phyloP scores from a whole-genome alignment of 1,140 invertebrate species.

The Daktulosphaira vitifoliae region DNA sequence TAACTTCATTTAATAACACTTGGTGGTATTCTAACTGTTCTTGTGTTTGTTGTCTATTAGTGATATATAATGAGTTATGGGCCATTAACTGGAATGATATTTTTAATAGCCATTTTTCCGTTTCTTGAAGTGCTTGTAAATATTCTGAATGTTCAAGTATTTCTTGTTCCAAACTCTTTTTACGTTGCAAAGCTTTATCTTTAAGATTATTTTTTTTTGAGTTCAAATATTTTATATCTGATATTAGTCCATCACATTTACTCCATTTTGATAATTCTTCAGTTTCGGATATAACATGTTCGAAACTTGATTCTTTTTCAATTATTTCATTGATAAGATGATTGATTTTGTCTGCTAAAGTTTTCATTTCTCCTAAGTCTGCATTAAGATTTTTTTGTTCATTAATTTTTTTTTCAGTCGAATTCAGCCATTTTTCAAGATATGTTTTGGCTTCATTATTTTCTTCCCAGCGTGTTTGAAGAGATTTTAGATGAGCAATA shows the following conservation, averaged over 20 bases:
- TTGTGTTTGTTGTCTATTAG: constrained; percentile 79
- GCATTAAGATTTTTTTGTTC: constrained; percentile 60
- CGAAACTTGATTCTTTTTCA: constrained; percentile 61
- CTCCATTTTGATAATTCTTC: constrained; percentile 60
- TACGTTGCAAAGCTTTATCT: constrained; percentile 51
- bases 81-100: constrained; percentile 93
- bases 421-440: constrained; percentile 59
- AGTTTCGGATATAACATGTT: constrained; percentile 61
- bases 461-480: constrained; percentile 70
- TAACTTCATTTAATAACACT: constrained; percentile 69
- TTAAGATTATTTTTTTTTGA: constrained; percentile 56
- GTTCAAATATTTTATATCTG: constrained; percentile 55
- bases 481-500: constrained; percentile 65
- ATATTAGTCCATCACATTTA: constrained; percentile 52
- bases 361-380: constrained; percentile 84
- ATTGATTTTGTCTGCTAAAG: constrained; percentile 62
- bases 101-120: constrained; percentile 90
- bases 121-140: constrained; percentile 80
- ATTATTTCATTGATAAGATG: constrained; percentile 65
- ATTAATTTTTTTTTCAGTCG: constrained; percentile 51
- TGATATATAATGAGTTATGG: constrained; percentile 88
- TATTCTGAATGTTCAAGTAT: constrained; percentile 79
- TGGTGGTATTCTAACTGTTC: constrained; percentile 83
- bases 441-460: constrained; percentile 60
- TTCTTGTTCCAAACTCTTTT: constrained; percentile 61